Percentiles rank a stretch among this genome's conserved stretches.
These are phyloP conservation scores for Neodiprion pinetum DNA, from an alignment of 1,140 invertebrate genomes.

Conservation along the genomic window DNA sequence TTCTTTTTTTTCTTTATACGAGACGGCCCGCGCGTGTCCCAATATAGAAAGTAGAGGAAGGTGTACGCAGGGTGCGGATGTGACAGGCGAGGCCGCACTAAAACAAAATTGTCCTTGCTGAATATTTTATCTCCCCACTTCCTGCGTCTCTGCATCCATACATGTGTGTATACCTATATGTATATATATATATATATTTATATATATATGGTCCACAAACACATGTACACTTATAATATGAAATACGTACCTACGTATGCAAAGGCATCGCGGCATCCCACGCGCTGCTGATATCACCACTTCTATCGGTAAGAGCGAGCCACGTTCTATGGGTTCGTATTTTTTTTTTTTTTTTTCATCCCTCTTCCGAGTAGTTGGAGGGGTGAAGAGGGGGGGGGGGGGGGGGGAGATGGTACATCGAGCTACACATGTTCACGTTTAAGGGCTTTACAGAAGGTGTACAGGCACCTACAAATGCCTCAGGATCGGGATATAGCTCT, in stretches of 20 bases:
- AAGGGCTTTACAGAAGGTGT: no score
- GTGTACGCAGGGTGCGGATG: constrained; percentile 22
- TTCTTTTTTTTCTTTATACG: no score
- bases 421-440: no score
- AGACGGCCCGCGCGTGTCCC: no score
- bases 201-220: not conserved
- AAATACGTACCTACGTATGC: no score
- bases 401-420: not conserved
- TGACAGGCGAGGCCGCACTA: constrained; percentile 26
- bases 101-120: constrained; percentile 37
- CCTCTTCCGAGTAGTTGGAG: not conserved
- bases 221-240: no score
- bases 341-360: not conserved
- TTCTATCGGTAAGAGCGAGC: not conserved
- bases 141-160: not conserved
- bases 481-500: not conserved
- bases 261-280: not conserved
- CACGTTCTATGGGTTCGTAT: not conserved
- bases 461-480: not conserved
- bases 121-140: constrained; percentile 32
- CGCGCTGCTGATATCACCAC: no score
- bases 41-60: no score
- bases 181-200: not conserved
- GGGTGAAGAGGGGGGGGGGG: not conserved
- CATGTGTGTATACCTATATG: not conserved